Conservation (phyloP, 2,888 invertebrate genomes). For the Xestia ashworthii region DNA sequence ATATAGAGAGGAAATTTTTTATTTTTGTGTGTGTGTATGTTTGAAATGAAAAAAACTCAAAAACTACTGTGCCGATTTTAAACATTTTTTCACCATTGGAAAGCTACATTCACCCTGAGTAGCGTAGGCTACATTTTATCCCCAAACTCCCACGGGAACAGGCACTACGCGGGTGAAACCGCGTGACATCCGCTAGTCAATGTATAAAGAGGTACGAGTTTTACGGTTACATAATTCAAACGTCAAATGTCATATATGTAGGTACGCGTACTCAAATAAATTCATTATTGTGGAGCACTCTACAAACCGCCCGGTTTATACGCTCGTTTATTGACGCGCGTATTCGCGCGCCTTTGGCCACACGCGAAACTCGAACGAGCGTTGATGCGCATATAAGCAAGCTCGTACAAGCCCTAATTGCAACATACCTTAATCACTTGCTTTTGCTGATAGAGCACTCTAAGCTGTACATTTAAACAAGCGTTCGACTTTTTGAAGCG, state of each 20-base stretch:
- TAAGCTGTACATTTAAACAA: not conserved
- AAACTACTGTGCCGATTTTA: no score
- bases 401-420: not conserved
- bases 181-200: no score
- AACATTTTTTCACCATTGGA: no score
- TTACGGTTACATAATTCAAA: not conserved
- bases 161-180: no score
- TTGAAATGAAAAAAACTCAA: no score
- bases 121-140: no score
- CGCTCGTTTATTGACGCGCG: not conserved
- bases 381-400: not conserved
- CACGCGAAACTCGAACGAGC: not conserved
- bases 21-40: no score
- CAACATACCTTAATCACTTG: not conserved
- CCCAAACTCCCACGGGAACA: no score
- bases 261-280: not conserved
- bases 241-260: not conserved
- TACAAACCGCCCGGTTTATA: not conserved
- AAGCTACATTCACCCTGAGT: no score
- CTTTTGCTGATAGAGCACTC: not conserved
- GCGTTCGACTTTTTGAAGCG: not conserved
- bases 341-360: no score
- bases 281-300: not conserved
- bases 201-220: constrained; percentile 1
- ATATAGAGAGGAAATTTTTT: no score